Conservation (phyloP, 2,888 invertebrate genomes). For the Synanthedon formicaeformis region DNA sequence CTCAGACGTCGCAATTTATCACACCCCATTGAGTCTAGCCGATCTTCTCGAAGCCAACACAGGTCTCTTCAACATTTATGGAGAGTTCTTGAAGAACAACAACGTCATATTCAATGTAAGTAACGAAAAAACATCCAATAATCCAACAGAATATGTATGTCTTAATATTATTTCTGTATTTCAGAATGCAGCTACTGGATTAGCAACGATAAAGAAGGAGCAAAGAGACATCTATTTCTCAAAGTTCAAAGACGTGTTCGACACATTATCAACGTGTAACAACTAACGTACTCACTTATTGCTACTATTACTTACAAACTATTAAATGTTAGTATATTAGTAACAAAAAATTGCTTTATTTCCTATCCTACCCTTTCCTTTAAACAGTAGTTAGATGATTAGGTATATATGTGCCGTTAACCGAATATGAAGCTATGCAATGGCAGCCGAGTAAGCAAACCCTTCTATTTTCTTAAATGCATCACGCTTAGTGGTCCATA, state of each 20-base stretch:
- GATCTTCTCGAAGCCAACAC: conserved; percentile 64
- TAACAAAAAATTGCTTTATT: neutral
- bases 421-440: no score
- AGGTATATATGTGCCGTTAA: no score
- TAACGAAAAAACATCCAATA: conserved; percentile 6
- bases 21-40: conserved; percentile 72
- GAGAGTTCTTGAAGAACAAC: conserved; percentile 64
- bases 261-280: conserved; percentile 39
- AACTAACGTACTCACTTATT: neutral
- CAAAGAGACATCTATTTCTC: conserved; percentile 21
- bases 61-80: conserved; percentile 76
- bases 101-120: conserved; percentile 62
- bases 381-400: no score
- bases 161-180: conserved; percentile 20
- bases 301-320: neutral
- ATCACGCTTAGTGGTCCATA: no score
- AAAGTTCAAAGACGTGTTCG: conserved; percentile 54
- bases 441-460: no score
- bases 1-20: conserved; percentile 73
- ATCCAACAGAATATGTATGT: neutral
- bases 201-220: conserved; percentile 49
- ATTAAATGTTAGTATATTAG: conserved; percentile 1
- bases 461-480: no score
- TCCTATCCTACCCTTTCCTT: no score
- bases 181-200: conserved; percentile 56